Conservation (phyloP, 2,888 invertebrate genomes). For the Hypolimnas misippus region DNA sequence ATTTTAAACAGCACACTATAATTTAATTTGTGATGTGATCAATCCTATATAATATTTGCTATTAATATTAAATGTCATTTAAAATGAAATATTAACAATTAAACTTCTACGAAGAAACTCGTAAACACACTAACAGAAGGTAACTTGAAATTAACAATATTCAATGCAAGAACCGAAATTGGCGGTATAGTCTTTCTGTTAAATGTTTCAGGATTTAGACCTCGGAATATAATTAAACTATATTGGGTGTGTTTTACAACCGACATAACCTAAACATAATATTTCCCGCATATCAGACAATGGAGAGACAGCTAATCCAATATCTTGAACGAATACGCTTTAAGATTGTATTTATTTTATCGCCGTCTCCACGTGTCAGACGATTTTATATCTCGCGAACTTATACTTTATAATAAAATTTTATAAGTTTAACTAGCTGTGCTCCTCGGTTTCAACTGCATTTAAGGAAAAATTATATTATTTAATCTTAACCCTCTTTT, state of each 20-base stretch:
- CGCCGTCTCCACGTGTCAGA: constrained; percentile 29
- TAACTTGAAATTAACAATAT: neutral
- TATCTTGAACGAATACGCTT: constrained; percentile 28
- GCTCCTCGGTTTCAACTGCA: too few relatives aligned
- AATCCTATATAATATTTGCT: too few relatives aligned
- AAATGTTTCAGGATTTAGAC: neutral
- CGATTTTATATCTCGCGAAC: constrained; percentile 14
- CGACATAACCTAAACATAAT: neutral
- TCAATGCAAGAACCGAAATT: neutral
- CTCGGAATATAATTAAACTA: neutral
- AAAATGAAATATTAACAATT: neutral
- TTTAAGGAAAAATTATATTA: too few relatives aligned
- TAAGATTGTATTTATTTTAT: constrained; percentile 37
- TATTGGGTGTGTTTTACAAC: neutral
- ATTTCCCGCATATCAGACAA: constrained; percentile 10
- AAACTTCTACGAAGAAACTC: neutral
- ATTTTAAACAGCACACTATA: too few relatives aligned
- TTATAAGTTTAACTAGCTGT: neutral
- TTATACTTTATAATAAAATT: neutral
- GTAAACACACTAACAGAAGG: neutral
- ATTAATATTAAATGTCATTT: neutral
- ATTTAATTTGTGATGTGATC: too few relatives aligned
- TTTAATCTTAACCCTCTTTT: too few relatives aligned
- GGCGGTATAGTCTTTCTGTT: neutral
- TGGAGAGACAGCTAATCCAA: constrained; percentile 30